Conservation (phyloP, 2,888 invertebrate genomes). For the Callinectes sapidus region DNA sequence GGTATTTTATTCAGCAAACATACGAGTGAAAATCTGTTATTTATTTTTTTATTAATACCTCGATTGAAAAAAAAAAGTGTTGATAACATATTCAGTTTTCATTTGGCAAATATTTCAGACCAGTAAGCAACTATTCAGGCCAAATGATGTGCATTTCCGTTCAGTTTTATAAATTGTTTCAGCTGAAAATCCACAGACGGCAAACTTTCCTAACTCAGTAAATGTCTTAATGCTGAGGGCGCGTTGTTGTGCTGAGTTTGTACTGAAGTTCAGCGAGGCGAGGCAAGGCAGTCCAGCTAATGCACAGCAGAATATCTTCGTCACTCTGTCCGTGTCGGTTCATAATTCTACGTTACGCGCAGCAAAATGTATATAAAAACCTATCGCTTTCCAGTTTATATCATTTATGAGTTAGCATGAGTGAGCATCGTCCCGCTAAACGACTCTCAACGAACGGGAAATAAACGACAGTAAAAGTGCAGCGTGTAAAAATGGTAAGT, state of each 20-base stretch:
- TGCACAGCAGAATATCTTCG: background rate
- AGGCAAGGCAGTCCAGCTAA: background rate
- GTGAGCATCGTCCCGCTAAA: background rate
- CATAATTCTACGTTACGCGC: conserved; percentile 1
- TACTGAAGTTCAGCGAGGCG: background rate
- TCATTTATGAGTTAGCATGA: background rate
- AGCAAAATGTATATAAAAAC: background rate
- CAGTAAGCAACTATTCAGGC: too few relatives aligned
- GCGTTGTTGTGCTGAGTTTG: background rate
- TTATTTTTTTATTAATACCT: too few relatives aligned
- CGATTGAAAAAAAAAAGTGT: too few relatives aligned
- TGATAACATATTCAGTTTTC: too few relatives aligned
- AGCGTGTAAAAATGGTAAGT: background rate
- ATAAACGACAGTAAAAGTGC: background rate
- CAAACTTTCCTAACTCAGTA: background rate
- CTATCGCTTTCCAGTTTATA: background rate
- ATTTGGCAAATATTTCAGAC: too few relatives aligned
- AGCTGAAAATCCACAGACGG: background rate
- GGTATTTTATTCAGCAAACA: background rate
- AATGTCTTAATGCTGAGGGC: background rate
- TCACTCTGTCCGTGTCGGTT: background rate
- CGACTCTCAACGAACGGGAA: background rate
- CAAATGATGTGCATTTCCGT: too few relatives aligned
- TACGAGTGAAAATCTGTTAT: background rate
- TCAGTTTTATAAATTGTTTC: background rate